phyloP scores from a whole-genome alignment of 1,140 invertebrate genomes.

The Calliopsis andreniformis region DNA sequence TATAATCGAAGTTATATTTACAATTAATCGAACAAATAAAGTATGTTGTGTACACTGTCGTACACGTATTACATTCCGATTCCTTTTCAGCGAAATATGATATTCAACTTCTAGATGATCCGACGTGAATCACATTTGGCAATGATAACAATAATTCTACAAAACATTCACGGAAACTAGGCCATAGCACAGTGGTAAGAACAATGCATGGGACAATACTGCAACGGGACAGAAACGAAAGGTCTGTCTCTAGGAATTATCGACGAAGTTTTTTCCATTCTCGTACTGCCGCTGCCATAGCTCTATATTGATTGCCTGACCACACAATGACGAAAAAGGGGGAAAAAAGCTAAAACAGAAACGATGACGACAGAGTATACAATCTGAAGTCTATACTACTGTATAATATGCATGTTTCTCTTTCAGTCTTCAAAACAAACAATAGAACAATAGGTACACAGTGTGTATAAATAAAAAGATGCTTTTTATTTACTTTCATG shows the following conservation, averaged over 20 bases:
- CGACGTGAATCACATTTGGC: too few species aligned
- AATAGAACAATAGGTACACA: too few species aligned
- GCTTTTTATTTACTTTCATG: too few species aligned
- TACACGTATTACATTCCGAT: too few species aligned
- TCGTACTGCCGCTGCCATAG: not conserved
- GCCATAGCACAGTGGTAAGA: too few species aligned
- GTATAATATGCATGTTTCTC: not conserved
- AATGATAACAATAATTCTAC: not conserved
- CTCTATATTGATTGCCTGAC: not conserved
- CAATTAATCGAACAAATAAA: not conserved
- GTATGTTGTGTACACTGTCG: too few species aligned
- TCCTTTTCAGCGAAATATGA: not conserved
- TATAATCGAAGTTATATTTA: too few species aligned
- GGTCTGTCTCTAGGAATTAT: slow-evolving; percentile 7
- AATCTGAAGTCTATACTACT: not conserved
- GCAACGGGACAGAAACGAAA: not conserved
- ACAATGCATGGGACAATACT: not conserved
- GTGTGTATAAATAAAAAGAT: too few species aligned
- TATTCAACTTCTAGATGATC: too few species aligned
- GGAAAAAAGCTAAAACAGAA: not conserved
- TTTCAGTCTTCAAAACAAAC: too few species aligned
- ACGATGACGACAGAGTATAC: not conserved
- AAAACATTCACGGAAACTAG: not conserved
- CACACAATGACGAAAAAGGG: not conserved
- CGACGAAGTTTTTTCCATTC: slow-evolving; percentile 9